These are phyloP conservation scores for Cynocephalus volans DNA, from an alignment of 2,113 vertebrate species.

Conservation along the genomic window DNA sequence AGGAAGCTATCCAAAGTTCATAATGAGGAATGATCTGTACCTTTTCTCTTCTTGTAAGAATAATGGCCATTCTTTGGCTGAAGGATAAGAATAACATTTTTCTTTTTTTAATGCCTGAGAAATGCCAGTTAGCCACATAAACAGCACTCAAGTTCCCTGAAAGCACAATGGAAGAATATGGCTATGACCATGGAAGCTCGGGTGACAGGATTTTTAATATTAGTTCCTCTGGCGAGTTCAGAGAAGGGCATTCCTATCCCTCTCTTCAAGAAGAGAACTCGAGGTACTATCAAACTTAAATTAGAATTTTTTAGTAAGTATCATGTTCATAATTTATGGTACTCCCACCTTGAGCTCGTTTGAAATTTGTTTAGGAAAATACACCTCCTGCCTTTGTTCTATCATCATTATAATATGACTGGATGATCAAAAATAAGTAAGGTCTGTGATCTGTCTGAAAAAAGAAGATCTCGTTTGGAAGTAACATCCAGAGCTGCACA, in stretches of 20 bases:
- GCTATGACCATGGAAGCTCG: fast-evolving
- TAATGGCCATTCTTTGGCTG: not conserved
- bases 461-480: not conserved
- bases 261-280: not conserved
- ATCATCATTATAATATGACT: too few species aligned
- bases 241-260: not conserved
- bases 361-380: conserved; percentile 74
- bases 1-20: conserved; percentile 6
- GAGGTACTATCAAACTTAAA: not conserved
- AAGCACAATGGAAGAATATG: not conserved
- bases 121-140: not conserved
- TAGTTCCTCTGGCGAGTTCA: not conserved
- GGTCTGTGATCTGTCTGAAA: not conserved
- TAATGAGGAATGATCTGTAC: not conserved
- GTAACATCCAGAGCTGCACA: not conserved
- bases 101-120: not conserved
- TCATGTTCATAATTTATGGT: conserved; percentile 73
- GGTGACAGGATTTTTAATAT: not conserved
- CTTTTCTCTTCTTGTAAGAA: not conserved
- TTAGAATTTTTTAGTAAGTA: conserved; percentile 30
- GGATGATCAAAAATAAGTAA: not conserved
- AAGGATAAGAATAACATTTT: not conserved
- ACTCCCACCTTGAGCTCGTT: not conserved
- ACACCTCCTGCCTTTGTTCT: not conserved
- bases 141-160: not conserved